A percentile compares a stretch with the other conserved stretches of the same genome.
phyloP scores from a whole-genome alignment of 2,113 vertebrate species.

The Oryzias woworae region DNA sequence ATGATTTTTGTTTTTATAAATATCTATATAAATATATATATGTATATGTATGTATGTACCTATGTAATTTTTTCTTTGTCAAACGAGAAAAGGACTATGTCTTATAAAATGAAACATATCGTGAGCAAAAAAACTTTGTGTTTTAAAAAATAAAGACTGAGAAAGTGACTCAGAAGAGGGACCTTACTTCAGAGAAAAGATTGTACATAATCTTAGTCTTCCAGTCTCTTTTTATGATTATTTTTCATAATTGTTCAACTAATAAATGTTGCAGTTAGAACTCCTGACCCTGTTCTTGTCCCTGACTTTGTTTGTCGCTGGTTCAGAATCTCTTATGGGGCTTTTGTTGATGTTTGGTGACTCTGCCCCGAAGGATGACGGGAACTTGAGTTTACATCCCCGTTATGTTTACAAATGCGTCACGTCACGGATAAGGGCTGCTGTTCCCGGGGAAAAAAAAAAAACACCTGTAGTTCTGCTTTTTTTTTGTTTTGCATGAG shows the following conservation, averaged over 20 bases:
- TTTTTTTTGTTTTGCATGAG: slow-evolving; percentile 10
- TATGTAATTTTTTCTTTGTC: slow-evolving; percentile 76
- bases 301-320: neutral
- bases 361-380: neutral
- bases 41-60: slow-evolving; percentile 77
- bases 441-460: slow-evolving; percentile 29
- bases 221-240: slow-evolving; percentile 89
- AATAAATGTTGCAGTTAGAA: slow-evolving; percentile 85
- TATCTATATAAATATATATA: slow-evolving; percentile 73
- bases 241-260: slow-evolving; percentile 92
- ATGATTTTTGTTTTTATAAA: slow-evolving; percentile 90
- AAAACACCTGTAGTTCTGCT: slow-evolving; percentile 13
- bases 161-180: slow-evolving; percentile 75
- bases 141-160: slow-evolving; percentile 61
- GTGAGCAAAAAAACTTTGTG: slow-evolving; percentile 83
- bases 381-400: neutral
- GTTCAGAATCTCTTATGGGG: neutral
- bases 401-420: neutral
- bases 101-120: slow-evolving; percentile 82
- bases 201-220: slow-evolving; percentile 92
- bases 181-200: slow-evolving; percentile 83
- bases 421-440: slow-evolving; percentile 5
- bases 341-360: neutral
- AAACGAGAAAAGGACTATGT: slow-evolving; percentile 74
- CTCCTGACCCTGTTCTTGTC: slow-evolving; percentile 16